Base-by-base conservation (phyloP, 2,797 vertebrate genomes). In the Typhlichthys subterraneus region DNA sequence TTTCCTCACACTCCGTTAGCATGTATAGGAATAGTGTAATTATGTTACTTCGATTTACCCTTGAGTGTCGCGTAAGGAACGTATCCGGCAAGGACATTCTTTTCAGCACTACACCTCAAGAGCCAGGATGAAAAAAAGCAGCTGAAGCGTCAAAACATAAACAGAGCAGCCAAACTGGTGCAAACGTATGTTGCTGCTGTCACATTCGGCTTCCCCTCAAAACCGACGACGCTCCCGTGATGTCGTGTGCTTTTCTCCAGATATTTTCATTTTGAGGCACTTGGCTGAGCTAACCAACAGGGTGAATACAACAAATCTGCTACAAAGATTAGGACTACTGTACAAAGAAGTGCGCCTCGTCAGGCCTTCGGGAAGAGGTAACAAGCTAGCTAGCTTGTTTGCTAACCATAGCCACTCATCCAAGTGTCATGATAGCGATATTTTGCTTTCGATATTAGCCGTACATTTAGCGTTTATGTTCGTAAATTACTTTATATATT, bases 81-180 rank as follows among this genome's bases (percentile, higher is more conserved):
- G 33, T 38, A 7, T 38, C 33, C 7, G 4, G 33, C 33, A 38
- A 38, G 33, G 4, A 38, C 6, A 38, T 38, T 7, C 7, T 38
- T 23, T 38, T 38, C 33, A 38, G 33, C 33, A 38, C 33, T 55
- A 75, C 79, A 70, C 88, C 89, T 90, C 90, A 93, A 91, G 75
- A 74, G 63, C 83, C 82, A 66, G 11, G 17, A 5, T 29, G 15
- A 59, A 73, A 72, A 67, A 67, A 56, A 80, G 59, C 80, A 83
- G 70, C 81, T 67, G 79, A 80, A 77, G 67, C 72, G 85, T 90
- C 88, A 91, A 92, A 92, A 93, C 89, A 91, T 89, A 92, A 93
- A 92, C 88, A 90, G 72, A 86, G 75, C 77, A 66, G 76, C 15
- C 75, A 81, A 58, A 73, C 76, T 73, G 66, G 73, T 69, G 69